Evolutionary conservation across 2,888 invertebrate species (phyloP), one percentile per base, ranked within the genome.

Genomic region (Drosophila acutilabella): DNA sequence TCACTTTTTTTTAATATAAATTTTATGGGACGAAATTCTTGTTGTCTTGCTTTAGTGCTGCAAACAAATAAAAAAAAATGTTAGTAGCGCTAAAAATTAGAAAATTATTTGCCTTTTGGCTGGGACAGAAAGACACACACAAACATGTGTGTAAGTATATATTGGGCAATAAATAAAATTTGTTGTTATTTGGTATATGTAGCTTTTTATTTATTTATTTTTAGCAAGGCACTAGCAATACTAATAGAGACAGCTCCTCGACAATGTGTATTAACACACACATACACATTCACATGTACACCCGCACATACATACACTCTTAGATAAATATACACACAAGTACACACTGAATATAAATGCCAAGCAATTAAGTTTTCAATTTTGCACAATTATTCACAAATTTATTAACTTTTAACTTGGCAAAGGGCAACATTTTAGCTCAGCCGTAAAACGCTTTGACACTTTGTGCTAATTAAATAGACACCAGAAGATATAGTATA

Each of bases 151-250:
- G 64, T 47, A 71, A 41, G 47, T 71, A 69, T 88, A 64, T 77
- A 64, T 90, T 74, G 72, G 73, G 88, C 71, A 90, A 87, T 87
- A 90, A 87, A 87, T 87, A 85, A 85, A 87, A 89, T 76, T 90
- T 87, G 85, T 89, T 89, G 89, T 89, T 89, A 78, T 81, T 71
- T 64, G 40, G 53, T 60, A 64, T 64, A 81, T 67, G 57, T 76
- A 44, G 65, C 20, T 69, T 75, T 80, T 77, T 73, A 78, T 81
- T 81, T 89, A 76, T 78, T 74, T 89, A 89, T 85, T 89, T 89
- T 85, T 84, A 89, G 89, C 73, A 65, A 76, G 81, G 81, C 87
- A 87, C 84, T 83, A 82, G 76, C 75, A 65, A 79, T 68, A 56
- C 68, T 78, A 71, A 73, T 70, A 78, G 69, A 77, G 69, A 85